Evolutionary conservation across 2,888 invertebrate genomes (phyloP).

Genomic region (Rhyacophila evoluta): DNA sequence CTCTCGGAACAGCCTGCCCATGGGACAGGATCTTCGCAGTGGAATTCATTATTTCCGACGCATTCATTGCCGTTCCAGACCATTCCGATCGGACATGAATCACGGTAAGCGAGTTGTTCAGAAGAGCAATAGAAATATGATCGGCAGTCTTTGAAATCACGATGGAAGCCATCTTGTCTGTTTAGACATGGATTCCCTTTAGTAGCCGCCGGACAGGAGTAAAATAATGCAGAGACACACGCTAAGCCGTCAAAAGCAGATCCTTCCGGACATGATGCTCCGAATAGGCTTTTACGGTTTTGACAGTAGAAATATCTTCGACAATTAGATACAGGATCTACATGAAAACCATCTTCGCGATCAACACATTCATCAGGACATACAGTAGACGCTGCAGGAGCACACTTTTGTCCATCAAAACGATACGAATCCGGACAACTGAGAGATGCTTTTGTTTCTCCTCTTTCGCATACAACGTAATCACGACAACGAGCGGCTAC

Average conservation of each 20-base stretch:
- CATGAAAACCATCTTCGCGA: slow-evolving; percentile 70
- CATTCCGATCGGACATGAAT: slow-evolving; percentile 65
- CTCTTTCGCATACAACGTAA: slow-evolving; percentile 48
- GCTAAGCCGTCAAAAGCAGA: slow-evolving; percentile 68
- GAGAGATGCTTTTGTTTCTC: slow-evolving; percentile 46
- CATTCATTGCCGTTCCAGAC: slow-evolving; percentile 69
- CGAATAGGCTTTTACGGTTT: slow-evolving; percentile 66
- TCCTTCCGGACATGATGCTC: slow-evolving; percentile 70
- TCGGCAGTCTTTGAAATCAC: slow-evolving; percentile 66
- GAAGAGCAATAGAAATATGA: slow-evolving; percentile 68
- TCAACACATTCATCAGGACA: slow-evolving; percentile 68
- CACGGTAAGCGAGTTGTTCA: slow-evolving; percentile 64
- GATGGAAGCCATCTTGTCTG: slow-evolving; percentile 64
- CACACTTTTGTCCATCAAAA: slow-evolving; percentile 50
- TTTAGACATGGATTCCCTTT: slow-evolving; percentile 66
- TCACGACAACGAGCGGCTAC: slow-evolving; percentile 45
- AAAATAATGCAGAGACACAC: slow-evolving; percentile 65
- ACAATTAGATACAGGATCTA: slow-evolving; percentile 69
- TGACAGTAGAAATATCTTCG: slow-evolving; percentile 72
- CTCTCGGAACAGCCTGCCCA: slow-evolving; percentile 65
- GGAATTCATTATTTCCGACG: slow-evolving; percentile 61
- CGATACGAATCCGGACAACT: slow-evolving; percentile 44
- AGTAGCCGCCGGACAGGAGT: slow-evolving; percentile 65
- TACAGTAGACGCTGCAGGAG: slow-evolving; percentile 39
- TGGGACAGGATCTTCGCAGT: slow-evolving; percentile 65